Base-by-base conservation (phyloP, 2,797 vertebrate genomes). In the Megalops cyprinoides region DNA sequence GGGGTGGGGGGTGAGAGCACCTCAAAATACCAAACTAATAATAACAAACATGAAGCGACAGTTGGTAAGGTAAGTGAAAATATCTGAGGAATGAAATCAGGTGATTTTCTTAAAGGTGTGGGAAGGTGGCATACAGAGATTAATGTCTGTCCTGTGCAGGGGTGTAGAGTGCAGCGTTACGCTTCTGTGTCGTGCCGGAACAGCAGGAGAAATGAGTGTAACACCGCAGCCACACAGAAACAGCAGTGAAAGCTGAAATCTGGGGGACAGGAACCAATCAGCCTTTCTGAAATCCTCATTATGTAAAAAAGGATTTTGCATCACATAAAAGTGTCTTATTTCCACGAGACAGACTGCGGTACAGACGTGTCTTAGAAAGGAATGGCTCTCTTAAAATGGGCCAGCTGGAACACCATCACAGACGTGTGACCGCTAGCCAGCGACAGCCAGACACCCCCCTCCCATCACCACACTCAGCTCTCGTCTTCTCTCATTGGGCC, bases 21-120 rank as follows among this genome's bases (percentile, higher is more conserved):
- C 81, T 87, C 82, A 84, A 89, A 86, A 85, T 87, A 87, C 82
- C 82, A 87, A 87, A 87, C 85, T 86, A 87, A 82, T 77, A 86
- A 83, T 85, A 87, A 83, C 67, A 85, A 76, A 77, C 39, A 67
- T 46, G 75, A 80, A 82, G 83, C 82, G 81, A 82, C 77, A 84
- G 55, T 77, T 80, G 44, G 44, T 53, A 82, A 58, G 71, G 80
- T 81, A 51, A 79, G 79, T 81, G 69, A 81, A 74, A 62, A 80
- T 65, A 79, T 51, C 31, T n/a, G 18, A 76, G 76, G 31, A n/a
- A 76, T 69, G 31, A 49, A 77, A 78, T 44, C 77, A 69, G 67
- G 62, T 75, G n/a, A 77, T 80, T 53, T 53, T 42, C 28, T 31
- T 39, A 71, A 71, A n/a, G 23, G 44, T 39, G 4, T 69, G 34